Evolutionary conservation across 2,113 vertebrate species (phyloP).

Genomic region (Solea solea): DNA sequence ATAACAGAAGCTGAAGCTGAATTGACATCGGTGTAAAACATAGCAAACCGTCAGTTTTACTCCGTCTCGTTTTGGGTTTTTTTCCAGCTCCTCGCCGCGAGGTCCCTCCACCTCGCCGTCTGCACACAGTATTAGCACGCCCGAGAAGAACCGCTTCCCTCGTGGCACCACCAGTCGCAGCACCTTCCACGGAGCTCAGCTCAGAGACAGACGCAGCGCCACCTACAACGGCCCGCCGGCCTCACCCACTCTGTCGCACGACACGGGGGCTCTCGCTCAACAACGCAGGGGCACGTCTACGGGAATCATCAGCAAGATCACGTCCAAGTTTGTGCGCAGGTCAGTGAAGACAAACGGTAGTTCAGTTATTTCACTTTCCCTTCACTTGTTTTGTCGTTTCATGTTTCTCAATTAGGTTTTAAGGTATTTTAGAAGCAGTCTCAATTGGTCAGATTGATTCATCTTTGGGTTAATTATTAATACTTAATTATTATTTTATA

Average conservation of each 20-base stretch:
- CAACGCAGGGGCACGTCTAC: conserved; percentile 92
- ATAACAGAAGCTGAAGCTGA: too few species aligned
- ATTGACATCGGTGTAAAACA: not conserved
- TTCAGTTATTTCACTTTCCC: not conserved
- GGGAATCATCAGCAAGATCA: conserved; percentile 96
- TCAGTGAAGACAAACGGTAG: conserved; percentile 74
- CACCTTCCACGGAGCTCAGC: conserved; percentile 97
- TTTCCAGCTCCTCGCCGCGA: conserved; percentile 83
- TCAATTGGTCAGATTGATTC: not conserved
- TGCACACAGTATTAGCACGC: conserved; percentile 95
- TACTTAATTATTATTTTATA: too few species aligned
- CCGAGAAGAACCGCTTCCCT: conserved; percentile 95
- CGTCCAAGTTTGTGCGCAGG: conserved; percentile 98
- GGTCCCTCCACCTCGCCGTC: conserved; percentile 94
- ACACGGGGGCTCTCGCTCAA: conserved; percentile 90
- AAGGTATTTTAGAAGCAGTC: not conserved
- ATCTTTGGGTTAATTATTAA: too few species aligned
- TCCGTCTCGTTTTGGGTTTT: not conserved
- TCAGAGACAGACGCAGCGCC: conserved; percentile 93
- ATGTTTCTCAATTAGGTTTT: too few species aligned
- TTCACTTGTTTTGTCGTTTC: too few species aligned
- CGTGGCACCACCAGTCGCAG: conserved; percentile 95
- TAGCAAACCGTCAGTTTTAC: not conserved
- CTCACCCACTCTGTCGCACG: conserved; percentile 90
- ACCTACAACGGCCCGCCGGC: conserved; percentile 96